A percentile compares a stretch with the other conserved stretches of the same genome.
Evolutionary conservation across 1,140 invertebrate genomes (phyloP).

Genomic region (Diploscapter pachys): DNA sequence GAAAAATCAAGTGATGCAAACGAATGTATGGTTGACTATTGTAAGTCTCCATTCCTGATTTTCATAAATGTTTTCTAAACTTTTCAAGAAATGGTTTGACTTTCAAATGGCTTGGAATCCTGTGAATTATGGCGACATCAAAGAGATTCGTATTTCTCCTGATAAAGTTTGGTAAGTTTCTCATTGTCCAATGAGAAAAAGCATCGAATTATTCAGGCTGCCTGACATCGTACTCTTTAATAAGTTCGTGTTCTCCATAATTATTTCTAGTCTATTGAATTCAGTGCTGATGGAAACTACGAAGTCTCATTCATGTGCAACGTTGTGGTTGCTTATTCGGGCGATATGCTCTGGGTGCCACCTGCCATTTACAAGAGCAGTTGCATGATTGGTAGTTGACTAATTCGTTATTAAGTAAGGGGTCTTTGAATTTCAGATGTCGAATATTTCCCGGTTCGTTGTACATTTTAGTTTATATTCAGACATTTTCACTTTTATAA

Average conservation of each 20-base stretch:
- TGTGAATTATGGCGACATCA: neutral
- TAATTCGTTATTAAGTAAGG: neutral
- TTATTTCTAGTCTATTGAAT: slow-evolving; percentile 34
- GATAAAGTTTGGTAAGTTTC: no score
- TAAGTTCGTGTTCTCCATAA: slow-evolving; percentile 71
- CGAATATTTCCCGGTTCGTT: slow-evolving; percentile 45
- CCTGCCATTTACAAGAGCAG: slow-evolving; percentile 98
- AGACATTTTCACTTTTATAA: no score
- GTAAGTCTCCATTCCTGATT: neutral
- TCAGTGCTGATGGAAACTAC: slow-evolving; percentile 92
- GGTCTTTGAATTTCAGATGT: slow-evolving; percentile 31
- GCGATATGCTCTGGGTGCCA: slow-evolving; percentile 82
- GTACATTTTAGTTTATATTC: no score
- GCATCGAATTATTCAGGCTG: slow-evolving; percentile 68
- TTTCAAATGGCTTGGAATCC: neutral
- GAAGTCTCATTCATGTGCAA: slow-evolving; percentile 96
- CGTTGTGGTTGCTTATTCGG: slow-evolving; percentile 80
- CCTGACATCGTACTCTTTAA: slow-evolving; percentile 99
- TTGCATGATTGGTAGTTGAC: slow-evolving; percentile 89
- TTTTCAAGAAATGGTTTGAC: slow-evolving; percentile 50
- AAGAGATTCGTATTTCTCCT: slow-evolving; percentile 2
- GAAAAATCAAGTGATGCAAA: no score
- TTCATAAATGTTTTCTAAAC: no score
- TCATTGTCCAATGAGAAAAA: no score
- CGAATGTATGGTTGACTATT: no score